Percentiles rank a stretch among this genome's conserved stretches.
These are phyloP conservation scores for Megaustenia siamemsis DNA, from an alignment of 2,888 invertebrate genomes.

Conservation along the genomic window DNA sequence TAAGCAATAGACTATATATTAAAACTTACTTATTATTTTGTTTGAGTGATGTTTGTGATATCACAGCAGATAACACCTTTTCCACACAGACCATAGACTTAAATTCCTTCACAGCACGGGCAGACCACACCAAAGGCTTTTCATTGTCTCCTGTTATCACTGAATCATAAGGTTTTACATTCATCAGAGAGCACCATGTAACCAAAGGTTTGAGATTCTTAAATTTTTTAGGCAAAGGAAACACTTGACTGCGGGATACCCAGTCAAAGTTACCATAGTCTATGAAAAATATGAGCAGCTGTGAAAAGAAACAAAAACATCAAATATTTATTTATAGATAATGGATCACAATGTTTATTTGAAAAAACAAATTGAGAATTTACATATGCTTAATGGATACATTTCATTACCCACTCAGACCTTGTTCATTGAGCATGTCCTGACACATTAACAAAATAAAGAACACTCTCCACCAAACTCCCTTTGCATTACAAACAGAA, in stretches of 20 bases:
- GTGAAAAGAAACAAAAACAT: no score
- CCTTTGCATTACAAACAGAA: no score
- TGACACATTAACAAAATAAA: no score
- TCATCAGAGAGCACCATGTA: slow-evolving; percentile 90
- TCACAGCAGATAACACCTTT: slow-evolving; percentile 28
- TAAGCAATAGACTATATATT: not conserved
- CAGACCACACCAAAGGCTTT: not conserved
- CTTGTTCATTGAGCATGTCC: no score
- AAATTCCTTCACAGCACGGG: slow-evolving; percentile 35
- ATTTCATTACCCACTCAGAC: no score
- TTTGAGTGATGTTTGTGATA: slow-evolving; percentile 1
- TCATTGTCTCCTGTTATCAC: not conserved
- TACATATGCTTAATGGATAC: no score
- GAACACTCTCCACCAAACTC: no score
- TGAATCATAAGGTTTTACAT: slow-evolving; percentile 60
- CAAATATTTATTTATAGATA: no score
- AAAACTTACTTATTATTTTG: slow-evolving; percentile 28
- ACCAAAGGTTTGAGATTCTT: slow-evolving; percentile 88
- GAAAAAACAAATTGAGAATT: no score
- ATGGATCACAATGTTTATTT: no score
- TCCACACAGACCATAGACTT: slow-evolving; percentile 28
- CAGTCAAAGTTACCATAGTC: slow-evolving; percentile 93
- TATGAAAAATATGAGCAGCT: slow-evolving; percentile 85
- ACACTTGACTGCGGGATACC: slow-evolving; percentile 85
- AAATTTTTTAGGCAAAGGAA: slow-evolving; percentile 87